phyloP scores from a whole-genome alignment of 2,113 vertebrate genomes.

The Heliornis fulica region DNA sequence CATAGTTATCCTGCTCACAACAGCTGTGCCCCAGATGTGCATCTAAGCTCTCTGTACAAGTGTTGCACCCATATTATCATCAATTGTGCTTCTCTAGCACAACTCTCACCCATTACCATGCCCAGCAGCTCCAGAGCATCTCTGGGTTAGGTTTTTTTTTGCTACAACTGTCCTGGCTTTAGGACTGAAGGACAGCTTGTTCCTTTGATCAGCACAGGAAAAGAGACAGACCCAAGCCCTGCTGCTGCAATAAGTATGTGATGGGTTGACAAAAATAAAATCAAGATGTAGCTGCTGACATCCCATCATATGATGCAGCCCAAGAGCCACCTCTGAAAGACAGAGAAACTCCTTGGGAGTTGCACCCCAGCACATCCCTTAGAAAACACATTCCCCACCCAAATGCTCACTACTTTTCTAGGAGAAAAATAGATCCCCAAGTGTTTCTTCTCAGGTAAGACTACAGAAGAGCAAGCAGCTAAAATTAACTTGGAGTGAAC shows the following conservation, averaged over 20 bases:
- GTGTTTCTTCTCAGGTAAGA: neutral
- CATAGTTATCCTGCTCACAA: neutral
- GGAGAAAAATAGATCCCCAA: neutral
- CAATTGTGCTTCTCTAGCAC: neutral
- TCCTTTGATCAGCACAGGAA: neutral
- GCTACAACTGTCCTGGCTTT: neutral
- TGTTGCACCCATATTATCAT: neutral
- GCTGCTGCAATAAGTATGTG: neutral
- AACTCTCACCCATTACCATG: neutral
- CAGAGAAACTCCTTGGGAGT: neutral
- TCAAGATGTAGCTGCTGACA: neutral
- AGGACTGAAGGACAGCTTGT: neutral
- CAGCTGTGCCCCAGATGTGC: neutral
- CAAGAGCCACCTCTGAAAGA: neutral
- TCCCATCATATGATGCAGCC: neutral
- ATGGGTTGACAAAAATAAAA: neutral
- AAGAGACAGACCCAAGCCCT: neutral
- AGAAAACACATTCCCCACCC: neutral
- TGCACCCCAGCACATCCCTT: neutral
- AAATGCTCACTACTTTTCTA: neutral
- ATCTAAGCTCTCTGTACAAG: neutral
- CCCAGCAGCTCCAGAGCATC: neutral
- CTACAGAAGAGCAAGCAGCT: neutral
- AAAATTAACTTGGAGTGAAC: neutral
- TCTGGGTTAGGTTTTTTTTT: neutral